Evolutionary conservation across 2,797 vertebrate species (phyloP), one percentile per base, ranked within the genome.

Genomic region (Spea hammondii): DNA sequence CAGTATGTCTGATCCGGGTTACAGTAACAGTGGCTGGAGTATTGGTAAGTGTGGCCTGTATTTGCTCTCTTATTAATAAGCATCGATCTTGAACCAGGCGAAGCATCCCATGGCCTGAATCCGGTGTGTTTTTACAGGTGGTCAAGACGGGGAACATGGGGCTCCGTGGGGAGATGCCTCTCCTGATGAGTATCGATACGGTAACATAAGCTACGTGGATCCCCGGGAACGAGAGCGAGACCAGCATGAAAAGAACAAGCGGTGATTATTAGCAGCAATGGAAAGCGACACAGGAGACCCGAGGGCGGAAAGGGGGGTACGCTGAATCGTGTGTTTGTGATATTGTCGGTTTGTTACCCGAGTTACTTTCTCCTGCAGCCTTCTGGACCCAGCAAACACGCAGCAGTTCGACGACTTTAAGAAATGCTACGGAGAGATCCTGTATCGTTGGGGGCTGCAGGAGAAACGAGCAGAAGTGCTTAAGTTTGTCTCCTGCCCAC

Each of bases 391-490:
- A 0, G 91, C 95, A 57, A 97, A 98, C 81, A 91, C 90, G 13
- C 91, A 96, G 87, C 97, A 98, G 85, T 99, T 96, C 45, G 97
- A 99, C 4, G 97, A 99, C 88, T 99, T 99, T 68, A 99, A 99
- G 90, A 99, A 98, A 83, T 94, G 94, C 85, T 99, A 99, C 0
- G 97, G 97, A 0, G 97, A 99, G 84, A 99, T 99, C 83, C 85
- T 99, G 45, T 94, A 99, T 79, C 96, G 95, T 79, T 99, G 97
- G 97, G 97, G 95, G 4, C 91, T 99, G 78, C 89, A 94, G 53
- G 97, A 98, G 84, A 99, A 99, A 71, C 85, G 96, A 8, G 96
- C 97, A 0, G 96, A 99, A 10, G 97, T 99, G 48, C 93, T 99
- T 5, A 99, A 99, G 89, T 99, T 99, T 76, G 93, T 96, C 10